Evolutionary conservation across 2,888 invertebrate species (phyloP).

Genomic region (Hydrotaea diabolus): DNA sequence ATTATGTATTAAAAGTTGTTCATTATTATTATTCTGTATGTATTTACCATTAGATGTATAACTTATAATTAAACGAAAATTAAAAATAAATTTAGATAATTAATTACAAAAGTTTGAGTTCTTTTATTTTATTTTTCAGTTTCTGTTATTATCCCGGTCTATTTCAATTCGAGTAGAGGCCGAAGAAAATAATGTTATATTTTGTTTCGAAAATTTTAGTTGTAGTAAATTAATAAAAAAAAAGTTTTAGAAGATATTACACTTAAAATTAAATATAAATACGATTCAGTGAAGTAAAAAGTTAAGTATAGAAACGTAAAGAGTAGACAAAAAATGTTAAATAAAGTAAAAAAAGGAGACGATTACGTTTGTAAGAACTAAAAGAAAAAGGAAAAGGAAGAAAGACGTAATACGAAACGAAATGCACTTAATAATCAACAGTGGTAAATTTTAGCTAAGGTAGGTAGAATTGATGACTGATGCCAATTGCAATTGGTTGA

Average conservation of each 20-base stretch:
- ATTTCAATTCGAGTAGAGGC: conserved; percentile 34
- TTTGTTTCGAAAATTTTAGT: conserved; percentile 8
- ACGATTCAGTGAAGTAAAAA: conserved; percentile 45
- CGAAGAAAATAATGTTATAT: background rate
- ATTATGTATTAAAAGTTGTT: conserved; percentile 49
- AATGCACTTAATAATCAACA: conserved; percentile 47
- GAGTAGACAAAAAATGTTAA: conserved; percentile 24
- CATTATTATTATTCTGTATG: conserved; percentile 49
- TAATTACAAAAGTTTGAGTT: conserved; percentile 60
- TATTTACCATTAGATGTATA: conserved; percentile 62
- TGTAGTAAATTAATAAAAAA: conserved; percentile 40
- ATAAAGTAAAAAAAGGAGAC: background rate
- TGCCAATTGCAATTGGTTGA: conserved; percentile 17
- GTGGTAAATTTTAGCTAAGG: conserved; percentile 27
- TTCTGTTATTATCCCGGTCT: conserved; percentile 20
- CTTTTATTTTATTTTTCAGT: conserved; percentile 41
- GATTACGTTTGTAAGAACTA: background rate
- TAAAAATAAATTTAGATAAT: conserved; percentile 51
- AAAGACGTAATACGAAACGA: conserved; percentile 17
- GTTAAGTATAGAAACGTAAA: conserved; percentile 38
- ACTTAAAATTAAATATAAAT: conserved; percentile 55
- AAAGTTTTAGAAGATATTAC: conserved; percentile 34
- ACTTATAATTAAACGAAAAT: conserved; percentile 58
- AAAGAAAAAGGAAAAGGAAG: background rate
- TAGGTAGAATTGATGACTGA: conserved; percentile 24